These are phyloP conservation scores for Brachyopa scutellaris DNA, from an alignment of 2,888 invertebrate species.

Conservation along the genomic window DNA sequence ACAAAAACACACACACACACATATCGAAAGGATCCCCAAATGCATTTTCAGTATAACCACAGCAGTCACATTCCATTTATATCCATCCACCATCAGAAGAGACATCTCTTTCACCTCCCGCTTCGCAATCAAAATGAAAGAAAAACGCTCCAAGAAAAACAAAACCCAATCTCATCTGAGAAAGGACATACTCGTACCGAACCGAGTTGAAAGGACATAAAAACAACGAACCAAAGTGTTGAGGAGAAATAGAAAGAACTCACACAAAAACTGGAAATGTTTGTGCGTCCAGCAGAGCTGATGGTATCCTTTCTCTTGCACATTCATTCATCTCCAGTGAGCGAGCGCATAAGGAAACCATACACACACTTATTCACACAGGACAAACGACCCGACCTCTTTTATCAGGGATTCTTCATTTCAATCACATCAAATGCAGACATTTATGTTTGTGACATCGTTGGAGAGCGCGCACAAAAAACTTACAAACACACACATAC, in stretches of 20 bases:
- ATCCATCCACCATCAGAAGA: conserved; percentile 58
- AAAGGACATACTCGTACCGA: conserved; percentile 39
- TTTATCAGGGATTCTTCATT: conserved; percentile 76
- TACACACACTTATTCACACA: conserved; percentile 51
- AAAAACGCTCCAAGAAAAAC: conserved; percentile 50
- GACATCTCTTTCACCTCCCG: conserved; percentile 44
- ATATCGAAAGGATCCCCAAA: conserved; percentile 33
- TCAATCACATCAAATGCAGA: conserved; percentile 76
- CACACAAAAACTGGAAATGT: conserved; percentile 33
- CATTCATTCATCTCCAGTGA: conserved; percentile 64
- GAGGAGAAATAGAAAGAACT: conserved; percentile 45
- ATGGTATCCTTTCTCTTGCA: conserved; percentile 68
- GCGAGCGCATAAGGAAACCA: conserved; percentile 57
- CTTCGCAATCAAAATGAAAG: conserved; percentile 30
- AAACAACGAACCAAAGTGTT: conserved; percentile 48
- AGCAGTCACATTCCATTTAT: conserved; percentile 71
- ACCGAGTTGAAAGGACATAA: conserved; percentile 35
- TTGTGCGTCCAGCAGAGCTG: conserved; percentile 42
- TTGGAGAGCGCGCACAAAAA: conserved; percentile 54
- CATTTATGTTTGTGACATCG: conserved; percentile 75
- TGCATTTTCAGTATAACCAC: conserved; percentile 43
- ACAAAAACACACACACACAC: conserved; percentile 62
- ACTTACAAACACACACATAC: conserved; percentile 29
- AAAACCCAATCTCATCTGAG: conserved; percentile 56
- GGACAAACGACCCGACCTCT: conserved; percentile 75